A percentile compares a stretch with the other conserved stretches of the same genome.
These are phyloP conservation scores for Ianthella basta DNA, from an alignment of 37 sponge, comb jelly and placozoan genomes.

Conservation along the genomic window DNA sequence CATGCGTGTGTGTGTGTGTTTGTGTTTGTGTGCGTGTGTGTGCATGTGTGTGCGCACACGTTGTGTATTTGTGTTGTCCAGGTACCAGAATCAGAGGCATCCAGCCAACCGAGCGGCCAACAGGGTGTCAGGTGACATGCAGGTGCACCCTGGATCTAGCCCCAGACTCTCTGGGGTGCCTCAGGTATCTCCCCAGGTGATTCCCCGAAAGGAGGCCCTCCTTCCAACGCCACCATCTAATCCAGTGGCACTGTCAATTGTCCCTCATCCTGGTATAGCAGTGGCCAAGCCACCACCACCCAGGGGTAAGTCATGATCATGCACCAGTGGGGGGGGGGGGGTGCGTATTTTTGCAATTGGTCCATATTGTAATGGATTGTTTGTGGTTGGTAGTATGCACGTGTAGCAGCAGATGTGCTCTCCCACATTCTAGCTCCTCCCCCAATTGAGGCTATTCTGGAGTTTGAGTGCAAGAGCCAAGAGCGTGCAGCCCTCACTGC, in stretches of 20 bases:
- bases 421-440: background rate
- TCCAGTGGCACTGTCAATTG: background rate
- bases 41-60: no score
- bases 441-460: background rate
- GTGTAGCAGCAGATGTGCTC: no score
- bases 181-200: background rate
- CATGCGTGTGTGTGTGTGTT: no score
- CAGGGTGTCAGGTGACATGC: background rate
- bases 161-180: background rate
- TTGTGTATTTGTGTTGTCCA: background rate
- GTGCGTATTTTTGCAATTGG: no score
- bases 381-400: no score
- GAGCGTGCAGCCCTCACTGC: background rate
- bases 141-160: background rate
- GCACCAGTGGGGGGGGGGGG: no score
- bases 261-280: background rate
- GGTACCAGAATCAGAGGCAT: constrained; percentile 86
- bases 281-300: background rate
- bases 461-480: constrained; percentile 23
- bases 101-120: constrained; percentile 56
- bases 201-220: constrained; percentile 58
- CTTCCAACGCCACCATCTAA: constrained; percentile 73
- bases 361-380: no score
- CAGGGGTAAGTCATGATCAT: background rate
- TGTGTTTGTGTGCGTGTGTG: no score